These are phyloP conservation scores for Phrynosoma platyrhinos DNA, from an alignment of 2,113 vertebrate species.

Conservation along the genomic window DNA sequence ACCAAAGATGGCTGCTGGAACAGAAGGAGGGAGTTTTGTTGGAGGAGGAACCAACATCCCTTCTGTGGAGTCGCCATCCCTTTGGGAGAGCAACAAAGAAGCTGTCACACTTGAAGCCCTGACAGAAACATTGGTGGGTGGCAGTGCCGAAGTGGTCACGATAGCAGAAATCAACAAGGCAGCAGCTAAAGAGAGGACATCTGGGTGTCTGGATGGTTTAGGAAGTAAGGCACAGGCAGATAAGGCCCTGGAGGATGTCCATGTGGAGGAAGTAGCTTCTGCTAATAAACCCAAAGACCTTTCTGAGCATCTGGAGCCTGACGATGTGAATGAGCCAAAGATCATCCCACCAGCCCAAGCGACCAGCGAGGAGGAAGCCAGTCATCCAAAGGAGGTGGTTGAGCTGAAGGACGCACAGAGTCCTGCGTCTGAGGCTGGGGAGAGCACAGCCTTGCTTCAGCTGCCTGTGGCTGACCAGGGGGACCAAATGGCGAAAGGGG, in stretches of 20 bases:
- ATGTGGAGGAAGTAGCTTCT: background rate
- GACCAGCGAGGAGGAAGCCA: rapidly evolving
- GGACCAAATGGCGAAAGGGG: constrained; percentile 13
- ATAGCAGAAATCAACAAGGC: background rate
- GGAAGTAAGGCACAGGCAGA: background rate
- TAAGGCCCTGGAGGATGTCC: constrained; percentile 19
- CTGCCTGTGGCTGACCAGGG: background rate
- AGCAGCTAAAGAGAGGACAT: background rate
- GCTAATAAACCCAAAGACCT: rapidly evolving
- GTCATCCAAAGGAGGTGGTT: background rate
- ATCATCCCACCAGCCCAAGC: background rate
- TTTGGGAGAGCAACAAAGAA: background rate
- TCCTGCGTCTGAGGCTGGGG: rapidly evolving
- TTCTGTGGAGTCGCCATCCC: background rate
- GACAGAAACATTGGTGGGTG: rapidly evolving
- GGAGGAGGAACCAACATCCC: rapidly evolving
- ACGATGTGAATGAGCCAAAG: background rate
- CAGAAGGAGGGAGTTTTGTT: background rate
- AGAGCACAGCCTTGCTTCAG: background rate
- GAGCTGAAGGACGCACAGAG: rapidly evolving
- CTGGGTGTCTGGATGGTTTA: rapidly evolving
- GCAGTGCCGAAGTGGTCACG: background rate
- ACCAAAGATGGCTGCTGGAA: background rate
- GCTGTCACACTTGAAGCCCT: background rate
- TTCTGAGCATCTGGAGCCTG: background rate